Evolutionary conservation across 1,140 invertebrate genomes (phyloP).

Genomic region (Notospermus geniculatus): DNA sequence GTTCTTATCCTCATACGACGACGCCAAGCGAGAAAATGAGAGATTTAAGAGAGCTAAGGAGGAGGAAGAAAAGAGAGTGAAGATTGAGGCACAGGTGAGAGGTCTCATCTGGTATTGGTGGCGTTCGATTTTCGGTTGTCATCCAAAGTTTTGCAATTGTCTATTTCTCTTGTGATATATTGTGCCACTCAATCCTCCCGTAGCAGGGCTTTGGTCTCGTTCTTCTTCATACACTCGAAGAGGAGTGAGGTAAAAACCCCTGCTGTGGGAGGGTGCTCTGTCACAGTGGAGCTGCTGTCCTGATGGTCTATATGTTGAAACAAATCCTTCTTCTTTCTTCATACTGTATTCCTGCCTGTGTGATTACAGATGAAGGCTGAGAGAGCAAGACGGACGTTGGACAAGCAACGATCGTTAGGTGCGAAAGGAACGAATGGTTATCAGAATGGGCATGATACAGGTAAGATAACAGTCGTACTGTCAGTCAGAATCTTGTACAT

Average conservation of each 20-base stretch:
- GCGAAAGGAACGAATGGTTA: constrained; percentile 6
- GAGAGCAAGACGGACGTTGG: constrained; percentile 9
- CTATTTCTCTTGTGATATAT: background rate
- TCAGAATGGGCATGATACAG: constrained; percentile 23
- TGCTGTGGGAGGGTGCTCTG: too few relatives aligned
- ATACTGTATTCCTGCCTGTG: background rate
- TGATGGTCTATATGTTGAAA: background rate
- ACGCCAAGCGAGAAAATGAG: constrained; percentile 87
- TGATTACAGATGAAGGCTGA: constrained; percentile 20
- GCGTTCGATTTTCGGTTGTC: background rate
- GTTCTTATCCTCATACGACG: constrained; percentile 80
- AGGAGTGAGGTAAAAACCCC: too few relatives aligned
- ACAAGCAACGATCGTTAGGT: constrained; percentile 6
- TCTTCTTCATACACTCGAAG: too few relatives aligned
- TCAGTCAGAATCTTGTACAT: background rate
- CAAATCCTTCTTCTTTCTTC: background rate
- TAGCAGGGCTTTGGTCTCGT: too few relatives aligned
- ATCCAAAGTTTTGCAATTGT: background rate
- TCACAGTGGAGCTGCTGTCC: too few relatives aligned
- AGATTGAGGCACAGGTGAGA: constrained; percentile 85
- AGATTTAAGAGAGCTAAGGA: constrained; percentile 78
- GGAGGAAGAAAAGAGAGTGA: constrained; percentile 86
- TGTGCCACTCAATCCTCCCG: too few relatives aligned
- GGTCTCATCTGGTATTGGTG: too few relatives aligned
- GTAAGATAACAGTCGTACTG: background rate